Conservation (phyloP, 2,888 invertebrate genomes). For the Byasa hedistus region DNA sequence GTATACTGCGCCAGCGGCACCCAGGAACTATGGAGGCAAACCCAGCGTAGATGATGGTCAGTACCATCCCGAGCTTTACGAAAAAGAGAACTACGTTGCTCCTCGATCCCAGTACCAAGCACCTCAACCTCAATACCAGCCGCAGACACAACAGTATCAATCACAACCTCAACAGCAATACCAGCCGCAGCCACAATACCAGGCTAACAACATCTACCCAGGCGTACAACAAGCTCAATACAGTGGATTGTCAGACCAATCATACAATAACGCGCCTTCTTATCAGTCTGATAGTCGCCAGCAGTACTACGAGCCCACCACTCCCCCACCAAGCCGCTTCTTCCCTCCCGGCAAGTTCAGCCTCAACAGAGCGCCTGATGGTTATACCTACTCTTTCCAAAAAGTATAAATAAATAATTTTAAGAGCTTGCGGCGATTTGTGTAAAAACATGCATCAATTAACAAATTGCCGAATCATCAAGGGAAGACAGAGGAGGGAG, state of each 20-base stretch:
- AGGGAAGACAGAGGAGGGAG: constrained; percentile 7
- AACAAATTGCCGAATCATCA: constrained; percentile 71
- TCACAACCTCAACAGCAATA: constrained; percentile 55
- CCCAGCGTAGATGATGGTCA: constrained; percentile 75
- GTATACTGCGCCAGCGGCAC: constrained; percentile 73
- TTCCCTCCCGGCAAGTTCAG: constrained; percentile 92
- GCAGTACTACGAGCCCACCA: constrained; percentile 80
- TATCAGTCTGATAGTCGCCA: constrained; percentile 55
- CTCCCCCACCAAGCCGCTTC: constrained; percentile 86
- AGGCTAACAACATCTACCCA: constrained; percentile 71
- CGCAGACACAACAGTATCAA: constrained; percentile 56
- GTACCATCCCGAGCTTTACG: constrained; percentile 76
- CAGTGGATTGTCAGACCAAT: constrained; percentile 65
- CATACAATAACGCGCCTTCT: constrained; percentile 50
- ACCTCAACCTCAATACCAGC: constrained; percentile 50
- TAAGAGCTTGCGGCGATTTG: constrained; percentile 61
- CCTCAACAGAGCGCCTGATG: constrained; percentile 92
- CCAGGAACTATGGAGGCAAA: constrained; percentile 68
- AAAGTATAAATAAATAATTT: constrained; percentile 73
- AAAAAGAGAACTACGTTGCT: constrained; percentile 66
- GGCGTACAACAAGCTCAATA: constrained; percentile 74
- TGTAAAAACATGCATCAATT: constrained; percentile 69
- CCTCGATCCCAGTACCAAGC: constrained; percentile 61
- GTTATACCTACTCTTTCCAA: constrained; percentile 92
- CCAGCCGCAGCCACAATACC: constrained; percentile 55